Conservation (phyloP, 2,113 vertebrate genomes). For the Emberiza fucata region DNA sequence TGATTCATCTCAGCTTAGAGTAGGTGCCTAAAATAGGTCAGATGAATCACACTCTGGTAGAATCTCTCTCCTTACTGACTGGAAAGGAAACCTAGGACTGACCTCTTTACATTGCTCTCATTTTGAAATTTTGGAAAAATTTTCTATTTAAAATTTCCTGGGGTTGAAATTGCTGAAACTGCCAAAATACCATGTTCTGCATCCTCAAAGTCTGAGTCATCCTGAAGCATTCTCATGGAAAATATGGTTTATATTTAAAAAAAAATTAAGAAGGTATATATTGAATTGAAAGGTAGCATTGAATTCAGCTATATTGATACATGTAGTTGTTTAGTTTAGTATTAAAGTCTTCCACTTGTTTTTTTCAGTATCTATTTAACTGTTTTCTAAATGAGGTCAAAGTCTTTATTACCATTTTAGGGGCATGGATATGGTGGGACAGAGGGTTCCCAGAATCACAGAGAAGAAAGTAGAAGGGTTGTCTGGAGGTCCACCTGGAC, state of each 20-base stretch:
- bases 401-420: not conserved
- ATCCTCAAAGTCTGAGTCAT: not conserved
- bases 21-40: not conserved
- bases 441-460: not conserved
- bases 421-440: not conserved
- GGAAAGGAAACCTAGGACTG: not conserved
- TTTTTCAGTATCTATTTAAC: not conserved
- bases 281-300: not conserved
- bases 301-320: not conserved
- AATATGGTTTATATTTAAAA: not conserved
- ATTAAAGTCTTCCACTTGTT: not conserved
- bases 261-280: rapidly evolving
- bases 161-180: not conserved
- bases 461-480: not conserved
- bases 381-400: not conserved
- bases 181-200: rapidly evolving
- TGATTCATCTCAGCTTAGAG: not conserved
- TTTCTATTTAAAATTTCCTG: not conserved
- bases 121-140: not conserved
- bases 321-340: not conserved
- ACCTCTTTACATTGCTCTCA: not conserved
- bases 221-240: not conserved
- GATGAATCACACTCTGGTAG: not conserved
- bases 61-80: not conserved
- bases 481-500: not conserved